Percentiles rank a stretch among this genome's conserved stretches.
phyloP scores from a whole-genome alignment of 2,113 vertebrate genomes.

The Toxotes chatareus region DNA sequence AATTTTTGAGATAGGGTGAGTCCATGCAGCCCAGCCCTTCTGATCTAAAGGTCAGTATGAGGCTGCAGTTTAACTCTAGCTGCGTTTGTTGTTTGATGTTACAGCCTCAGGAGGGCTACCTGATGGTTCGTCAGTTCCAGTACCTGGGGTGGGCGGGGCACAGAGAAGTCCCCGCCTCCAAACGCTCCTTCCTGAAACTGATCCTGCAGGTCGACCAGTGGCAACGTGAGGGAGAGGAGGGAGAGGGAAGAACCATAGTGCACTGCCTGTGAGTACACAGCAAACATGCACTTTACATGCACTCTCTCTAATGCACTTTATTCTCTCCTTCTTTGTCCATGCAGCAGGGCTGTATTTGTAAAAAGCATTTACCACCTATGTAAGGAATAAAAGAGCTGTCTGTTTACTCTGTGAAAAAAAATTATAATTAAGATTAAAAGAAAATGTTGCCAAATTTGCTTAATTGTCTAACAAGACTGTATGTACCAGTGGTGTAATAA shows the following conservation, averaged over 20 bases:
- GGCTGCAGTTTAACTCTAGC: not conserved
- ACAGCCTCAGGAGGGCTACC: slow-evolving; percentile 97
- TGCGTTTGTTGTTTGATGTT: not conserved
- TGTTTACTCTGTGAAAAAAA: not conserved
- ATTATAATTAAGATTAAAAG: not conserved
- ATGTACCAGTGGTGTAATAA: not conserved
- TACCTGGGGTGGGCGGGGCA: slow-evolving; percentile 97
- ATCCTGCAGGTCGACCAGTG: slow-evolving; percentile 99
- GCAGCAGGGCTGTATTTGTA: not conserved
- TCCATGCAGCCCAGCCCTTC: too few relatives aligned
- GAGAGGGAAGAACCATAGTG: slow-evolving; percentile 95
- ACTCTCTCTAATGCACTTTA: not conserved
- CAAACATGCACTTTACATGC: not conserved
- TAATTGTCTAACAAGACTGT: not conserved
- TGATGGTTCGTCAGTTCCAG: slow-evolving; percentile 99
- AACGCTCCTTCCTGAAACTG: slow-evolving; percentile 97
- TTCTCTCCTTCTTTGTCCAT: not conserved
- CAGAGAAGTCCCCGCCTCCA: slow-evolving; percentile 95
- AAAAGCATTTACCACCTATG: not conserved
- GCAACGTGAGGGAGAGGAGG: slow-evolving; percentile 98
- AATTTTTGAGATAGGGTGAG: too few relatives aligned
- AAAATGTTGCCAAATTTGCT: not conserved
- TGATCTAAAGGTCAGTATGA: not conserved
- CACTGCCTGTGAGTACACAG: slow-evolving; percentile 94
- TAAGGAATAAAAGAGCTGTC: not conserved